These are phyloP conservation scores for Rhabdornis inornatus DNA, from an alignment of 2,113 vertebrate species.

Conservation along the genomic window DNA sequence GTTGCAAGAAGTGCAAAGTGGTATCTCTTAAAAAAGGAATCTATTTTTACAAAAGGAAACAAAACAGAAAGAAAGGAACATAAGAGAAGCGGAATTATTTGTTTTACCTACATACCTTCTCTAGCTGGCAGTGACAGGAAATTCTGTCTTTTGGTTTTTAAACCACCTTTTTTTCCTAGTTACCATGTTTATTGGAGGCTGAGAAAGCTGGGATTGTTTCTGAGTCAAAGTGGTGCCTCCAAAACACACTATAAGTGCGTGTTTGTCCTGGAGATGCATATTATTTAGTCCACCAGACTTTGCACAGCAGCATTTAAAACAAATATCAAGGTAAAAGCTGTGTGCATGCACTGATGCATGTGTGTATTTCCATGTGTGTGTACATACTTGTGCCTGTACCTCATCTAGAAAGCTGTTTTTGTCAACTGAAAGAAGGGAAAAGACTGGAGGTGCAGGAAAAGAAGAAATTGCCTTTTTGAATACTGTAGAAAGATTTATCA, in stretches of 20 bases:
- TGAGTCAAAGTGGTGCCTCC: background rate
- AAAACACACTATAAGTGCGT: background rate
- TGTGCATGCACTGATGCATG: rapidly evolving
- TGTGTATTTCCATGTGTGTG: background rate
- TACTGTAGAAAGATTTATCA: background rate
- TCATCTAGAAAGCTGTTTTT: background rate
- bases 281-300: background rate
- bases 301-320: background rate
- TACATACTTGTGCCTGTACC: background rate
- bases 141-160: background rate
- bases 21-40: background rate
- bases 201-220: background rate
- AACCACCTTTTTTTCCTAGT: background rate
- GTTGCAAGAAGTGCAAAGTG: background rate
- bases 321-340: background rate
- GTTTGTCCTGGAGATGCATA: background rate
- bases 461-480: background rate
- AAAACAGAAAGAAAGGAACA: background rate
- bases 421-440: background rate
- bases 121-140: background rate
- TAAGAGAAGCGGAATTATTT: background rate
- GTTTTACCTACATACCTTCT: background rate
- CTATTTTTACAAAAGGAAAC: background rate
- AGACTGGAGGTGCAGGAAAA: background rate
- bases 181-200: background rate